phyloP scores from a whole-genome alignment of 2,797 vertebrate species.

The Notamacropus eugenii region DNA sequence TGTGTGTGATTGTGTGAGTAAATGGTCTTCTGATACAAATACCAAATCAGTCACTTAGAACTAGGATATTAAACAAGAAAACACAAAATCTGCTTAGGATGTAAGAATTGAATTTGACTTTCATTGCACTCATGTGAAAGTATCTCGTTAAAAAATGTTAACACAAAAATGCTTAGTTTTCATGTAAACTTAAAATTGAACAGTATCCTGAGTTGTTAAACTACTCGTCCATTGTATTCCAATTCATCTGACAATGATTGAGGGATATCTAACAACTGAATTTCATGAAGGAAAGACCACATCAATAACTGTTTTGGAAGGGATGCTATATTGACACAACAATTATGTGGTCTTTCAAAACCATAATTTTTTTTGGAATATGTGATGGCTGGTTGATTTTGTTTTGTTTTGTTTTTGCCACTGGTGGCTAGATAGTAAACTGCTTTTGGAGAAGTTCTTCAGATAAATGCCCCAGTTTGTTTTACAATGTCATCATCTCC shows the following conservation, averaged over 20 bases:
- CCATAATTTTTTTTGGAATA: neutral
- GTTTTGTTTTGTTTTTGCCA: neutral
- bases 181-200: constrained; percentile 48
- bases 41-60: constrained; percentile 41
- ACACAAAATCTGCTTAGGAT: constrained; percentile 23
- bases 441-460: constrained; percentile 7
- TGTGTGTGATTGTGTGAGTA: neutral
- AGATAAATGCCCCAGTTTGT: constrained; percentile 5
- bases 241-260: constrained; percentile 35
- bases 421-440: neutral
- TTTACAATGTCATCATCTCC: constrained; percentile 2
- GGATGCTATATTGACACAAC: neutral
- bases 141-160: constrained; percentile 52
- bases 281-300: neutral
- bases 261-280: neutral
- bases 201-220: constrained; percentile 8
- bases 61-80: constrained; percentile 53
- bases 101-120: constrained; percentile 46
- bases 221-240: constrained; percentile 39
- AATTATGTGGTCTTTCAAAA: constrained; percentile 26
- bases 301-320: neutral
- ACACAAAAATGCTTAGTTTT: neutral
- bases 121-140: neutral
- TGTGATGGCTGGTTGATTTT: neutral
- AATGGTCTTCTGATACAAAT: constrained; percentile 26